These are phyloP conservation scores for Eupithecia subfuscata DNA, from an alignment of 2,888 invertebrate species.

Conservation along the genomic window DNA sequence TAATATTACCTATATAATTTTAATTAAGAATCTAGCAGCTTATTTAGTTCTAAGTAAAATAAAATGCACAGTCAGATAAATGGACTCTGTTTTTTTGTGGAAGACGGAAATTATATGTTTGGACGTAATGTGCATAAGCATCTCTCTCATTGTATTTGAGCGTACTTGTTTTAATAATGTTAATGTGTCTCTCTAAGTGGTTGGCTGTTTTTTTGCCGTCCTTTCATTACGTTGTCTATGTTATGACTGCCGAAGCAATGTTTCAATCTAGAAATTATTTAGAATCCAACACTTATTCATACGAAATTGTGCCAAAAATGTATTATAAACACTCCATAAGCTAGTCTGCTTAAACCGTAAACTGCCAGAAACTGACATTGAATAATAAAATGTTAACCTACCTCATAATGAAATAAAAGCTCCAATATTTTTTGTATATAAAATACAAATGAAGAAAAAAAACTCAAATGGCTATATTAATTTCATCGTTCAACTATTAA, in stretches of 20 bases:
- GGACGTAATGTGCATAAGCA: neutral
- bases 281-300: neutral
- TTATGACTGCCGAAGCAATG: neutral
- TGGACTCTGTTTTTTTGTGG: neutral
- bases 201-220: conserved; percentile 13
- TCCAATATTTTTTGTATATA: neutral
- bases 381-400: neutral
- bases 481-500: neutral
- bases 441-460: neutral
- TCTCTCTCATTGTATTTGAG: neutral
- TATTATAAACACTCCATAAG: neutral
- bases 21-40: neutral
- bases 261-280: conserved; percentile 4
- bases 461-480: neutral
- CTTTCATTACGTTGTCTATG: neutral
- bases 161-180: neutral
- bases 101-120: neutral
- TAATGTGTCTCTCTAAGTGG: neutral
- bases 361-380: neutral
- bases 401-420: neutral
- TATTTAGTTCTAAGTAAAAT: neutral
- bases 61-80: neutral
- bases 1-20: neutral
- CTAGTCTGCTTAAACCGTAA: neutral
- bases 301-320: conserved; percentile 7